Conservation (phyloP, 2,797 vertebrate species). For the Tiaroga cobitis region DNA sequence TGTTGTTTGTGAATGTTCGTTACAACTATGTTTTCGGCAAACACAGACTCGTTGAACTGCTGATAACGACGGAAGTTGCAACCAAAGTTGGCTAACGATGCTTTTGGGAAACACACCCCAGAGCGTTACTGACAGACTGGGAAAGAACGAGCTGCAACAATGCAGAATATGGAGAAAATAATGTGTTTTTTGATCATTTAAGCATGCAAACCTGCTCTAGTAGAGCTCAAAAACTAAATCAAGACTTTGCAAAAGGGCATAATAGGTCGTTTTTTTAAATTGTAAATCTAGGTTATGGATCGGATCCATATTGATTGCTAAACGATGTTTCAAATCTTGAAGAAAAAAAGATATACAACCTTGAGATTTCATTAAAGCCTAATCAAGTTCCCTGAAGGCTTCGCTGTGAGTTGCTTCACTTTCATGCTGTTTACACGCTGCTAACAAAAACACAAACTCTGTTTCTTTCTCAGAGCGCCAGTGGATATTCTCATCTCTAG, state of each 20-base stretch:
- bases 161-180: background rate
- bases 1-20: too few relatives aligned
- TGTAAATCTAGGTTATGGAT: background rate
- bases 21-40: too few relatives aligned
- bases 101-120: too few relatives aligned
- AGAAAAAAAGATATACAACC: constrained; percentile 8
- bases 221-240: background rate
- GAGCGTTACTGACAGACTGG: background rate
- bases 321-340: background rate
- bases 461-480: background rate
- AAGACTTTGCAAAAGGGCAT: background rate
- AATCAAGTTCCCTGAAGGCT: background rate
- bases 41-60: too few relatives aligned
- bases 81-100: too few relatives aligned
- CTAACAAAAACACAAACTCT: background rate
- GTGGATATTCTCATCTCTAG: background rate
- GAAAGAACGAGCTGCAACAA: background rate
- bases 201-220: background rate
- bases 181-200: background rate
- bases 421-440: background rate
- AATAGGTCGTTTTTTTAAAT: background rate
- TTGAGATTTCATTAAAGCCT: constrained; percentile 20
- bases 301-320: background rate
- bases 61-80: too few relatives aligned
- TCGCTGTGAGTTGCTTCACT: background rate